Base-by-base conservation (phyloP, 2,113 vertebrate genomes). In the Lepus americanus region DNA sequence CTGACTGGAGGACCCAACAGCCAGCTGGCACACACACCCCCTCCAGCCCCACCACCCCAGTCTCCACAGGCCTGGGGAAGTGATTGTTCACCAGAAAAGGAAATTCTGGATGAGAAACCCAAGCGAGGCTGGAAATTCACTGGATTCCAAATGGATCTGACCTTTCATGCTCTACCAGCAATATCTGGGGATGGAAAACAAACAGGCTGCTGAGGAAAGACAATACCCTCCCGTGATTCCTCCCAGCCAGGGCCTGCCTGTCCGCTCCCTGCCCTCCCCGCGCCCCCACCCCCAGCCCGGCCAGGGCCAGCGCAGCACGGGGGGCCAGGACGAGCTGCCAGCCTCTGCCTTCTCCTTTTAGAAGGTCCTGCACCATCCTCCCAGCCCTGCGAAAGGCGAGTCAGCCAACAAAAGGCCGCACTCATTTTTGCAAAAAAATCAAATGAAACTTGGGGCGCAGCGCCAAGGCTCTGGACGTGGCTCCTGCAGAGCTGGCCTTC, bases 81-180 rank as follows among this genome's bases (percentile, higher is more conserved):
- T 66, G 29, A 66, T 23, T 90, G 29, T 96, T 93, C 93, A 85
- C 96, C 87, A 97, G 95, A 95, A 97, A 97, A 96, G 96, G 95
- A 96, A 93, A 96, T 96, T 92, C 88, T 90, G 73, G 67, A 78
- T 66, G 86, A 95, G 78, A 97, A 95, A 87, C 74, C 70, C 96
- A 64, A 87, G 79, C 1, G 2, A 85, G 95, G 80, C 94, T 96
- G 93, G 89, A 96, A 95, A 95, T 91, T 96, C 96, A 94, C 89
- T 92, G 84, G 96, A 95, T 96, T 96, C 94, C 95, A 97, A 89
- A 93, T 95, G 88, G 63, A 92, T 90, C 72, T 97, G 95, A 97
- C 97, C 97, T 97, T 96, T 97, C 84, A 89, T 90, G 92, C 90
- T 97, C 93, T 80, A 92, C 92, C 85, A 94, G 94, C 91, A 94